These are phyloP conservation scores for Alces alces DNA, from an alignment of 2,113 vertebrate genomes.

Conservation along the genomic window DNA sequence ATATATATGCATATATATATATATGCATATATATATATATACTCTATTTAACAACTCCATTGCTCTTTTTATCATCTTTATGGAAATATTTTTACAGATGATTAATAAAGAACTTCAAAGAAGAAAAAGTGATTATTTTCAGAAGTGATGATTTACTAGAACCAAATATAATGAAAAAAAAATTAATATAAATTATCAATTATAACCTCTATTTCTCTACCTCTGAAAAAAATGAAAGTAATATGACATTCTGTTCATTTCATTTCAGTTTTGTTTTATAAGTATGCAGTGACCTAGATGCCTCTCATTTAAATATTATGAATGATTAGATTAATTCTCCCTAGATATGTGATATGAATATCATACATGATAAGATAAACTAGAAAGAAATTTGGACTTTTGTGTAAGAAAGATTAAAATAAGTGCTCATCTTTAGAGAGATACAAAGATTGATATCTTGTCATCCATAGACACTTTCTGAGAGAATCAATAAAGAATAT, in stretches of 20 bases:
- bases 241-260: neutral
- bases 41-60: neutral
- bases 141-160: constrained; percentile 43
- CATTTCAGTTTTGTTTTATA: neutral
- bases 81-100: constrained; percentile 3
- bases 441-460: neutral
- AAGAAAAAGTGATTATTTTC: constrained; percentile 38
- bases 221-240: neutral
- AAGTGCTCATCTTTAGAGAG: neutral
- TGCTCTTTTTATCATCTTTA: constrained; percentile 8
- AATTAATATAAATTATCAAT: constrained; percentile 49
- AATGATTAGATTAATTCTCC: neutral
- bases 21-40: neutral
- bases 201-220: neutral
- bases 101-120: constrained; percentile 41
- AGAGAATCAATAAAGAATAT: neutral
- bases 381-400: neutral
- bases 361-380: neutral
- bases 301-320: neutral
- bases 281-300: neutral
- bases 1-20: too few species aligned
- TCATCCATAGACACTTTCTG: neutral
- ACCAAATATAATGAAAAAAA: constrained; percentile 28
- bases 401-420: neutral
- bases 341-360: neutral